These are phyloP conservation scores for Varanus salvator DNA, from an alignment of 2,113 vertebrate species.

Conservation along the genomic window DNA sequence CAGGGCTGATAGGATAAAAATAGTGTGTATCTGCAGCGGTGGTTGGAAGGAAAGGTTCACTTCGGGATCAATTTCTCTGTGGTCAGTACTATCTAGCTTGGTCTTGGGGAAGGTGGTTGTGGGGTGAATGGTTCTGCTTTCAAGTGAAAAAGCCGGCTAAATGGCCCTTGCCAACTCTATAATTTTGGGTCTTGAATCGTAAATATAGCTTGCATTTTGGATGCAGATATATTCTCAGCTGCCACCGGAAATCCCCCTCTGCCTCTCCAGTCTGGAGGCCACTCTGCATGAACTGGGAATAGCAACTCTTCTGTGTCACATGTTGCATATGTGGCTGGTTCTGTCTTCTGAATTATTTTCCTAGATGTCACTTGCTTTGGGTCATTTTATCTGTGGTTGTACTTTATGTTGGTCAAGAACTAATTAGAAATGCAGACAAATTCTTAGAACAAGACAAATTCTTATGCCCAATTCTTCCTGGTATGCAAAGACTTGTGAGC, in stretches of 20 bases:
- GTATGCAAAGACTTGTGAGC: neutral
- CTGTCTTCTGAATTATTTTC: neutral
- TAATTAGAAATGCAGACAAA: neutral
- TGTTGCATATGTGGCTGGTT: neutral
- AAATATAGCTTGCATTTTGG: neutral
- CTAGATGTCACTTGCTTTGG: neutral
- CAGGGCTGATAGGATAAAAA: neutral
- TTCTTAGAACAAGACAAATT: neutral
- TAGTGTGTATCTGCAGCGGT: neutral
- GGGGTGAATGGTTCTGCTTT: neutral
- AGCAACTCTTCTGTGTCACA: neutral
- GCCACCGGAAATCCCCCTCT: neutral
- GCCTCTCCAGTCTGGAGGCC: no score
- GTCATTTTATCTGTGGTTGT: neutral
- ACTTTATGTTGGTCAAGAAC: neutral
- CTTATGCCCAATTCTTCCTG: neutral
- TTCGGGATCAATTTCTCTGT: neutral
- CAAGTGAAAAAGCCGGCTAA: neutral
- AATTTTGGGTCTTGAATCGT: neutral
- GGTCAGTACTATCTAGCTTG: neutral
- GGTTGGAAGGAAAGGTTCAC: neutral
- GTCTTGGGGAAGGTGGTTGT: no score
- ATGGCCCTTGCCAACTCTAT: neutral
- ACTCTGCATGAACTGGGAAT: neutral
- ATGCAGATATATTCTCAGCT: neutral